Base-by-base conservation (phyloP, 1,140 invertebrate species). In the Pararge aegeria region DNA sequence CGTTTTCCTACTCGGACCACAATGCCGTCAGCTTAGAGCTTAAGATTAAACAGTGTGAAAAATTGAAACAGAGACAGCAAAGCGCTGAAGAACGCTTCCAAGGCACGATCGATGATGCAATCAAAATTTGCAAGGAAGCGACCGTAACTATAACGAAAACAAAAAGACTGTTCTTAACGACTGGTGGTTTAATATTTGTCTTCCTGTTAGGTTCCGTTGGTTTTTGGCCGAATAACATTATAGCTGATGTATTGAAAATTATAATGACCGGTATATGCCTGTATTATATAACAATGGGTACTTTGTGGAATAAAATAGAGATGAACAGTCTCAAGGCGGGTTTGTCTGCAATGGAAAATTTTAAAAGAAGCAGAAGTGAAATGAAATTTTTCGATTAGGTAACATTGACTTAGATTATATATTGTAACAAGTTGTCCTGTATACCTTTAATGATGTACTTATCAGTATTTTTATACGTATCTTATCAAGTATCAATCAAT, bases 1-100 rank as follows among this genome's bases (percentile, higher is more conserved):
- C 90, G 50, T 96, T 95, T 68, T 96, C 96, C 75, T 98, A 94
- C 86, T 98, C 97, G 0, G 97, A 98, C 83, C 97, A 98, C 79
- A 97, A 98, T 90, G 96, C 95, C n/a, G 93, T 98, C n/a, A 82
- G 91, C 58, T 92, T 94, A 13, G 91, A 89, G 42, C 78, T 97
- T 13, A 89, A 88, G 29, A 52, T 84, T 3, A 59, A 57, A 49
- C 49, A 61, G 13, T 44, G 55, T 48, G 15, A 34, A 5, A 74
- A 76, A 61, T 40, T 19, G 2, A 62, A 44, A 6, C 64, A 61
- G 38, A 58, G 55, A 55, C 61, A 63, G 44, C 44, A 61, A 16
- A 69, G 61, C 10, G 64, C 51, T 48, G 64, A 73, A 19, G 57
- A 69, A 16, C 52, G 37, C 0, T 74, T 61, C 79, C 76, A 81